Percentiles rank a stretch among this genome's conserved stretches.
Evolutionary conservation across 2,797 vertebrate species (phyloP).

Genomic region (Bradypodion pumilum): DNA sequence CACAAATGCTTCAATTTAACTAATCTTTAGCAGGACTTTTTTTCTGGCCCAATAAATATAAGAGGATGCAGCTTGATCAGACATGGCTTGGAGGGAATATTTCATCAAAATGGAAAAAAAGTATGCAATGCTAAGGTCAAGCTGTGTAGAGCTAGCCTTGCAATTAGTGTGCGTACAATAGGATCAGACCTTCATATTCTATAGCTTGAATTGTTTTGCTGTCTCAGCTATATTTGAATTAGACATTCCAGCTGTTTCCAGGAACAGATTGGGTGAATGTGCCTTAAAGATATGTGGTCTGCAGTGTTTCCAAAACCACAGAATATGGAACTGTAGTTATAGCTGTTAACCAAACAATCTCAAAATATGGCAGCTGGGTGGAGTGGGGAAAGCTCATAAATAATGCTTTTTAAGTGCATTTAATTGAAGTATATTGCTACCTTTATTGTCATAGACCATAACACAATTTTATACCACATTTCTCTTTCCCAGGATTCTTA

Average conservation of each 20-base stretch:
- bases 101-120: neutral
- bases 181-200: neutral
- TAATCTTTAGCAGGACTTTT: neutral
- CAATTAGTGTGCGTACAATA: neutral
- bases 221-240: neutral
- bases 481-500: slow-evolving; percentile 54
- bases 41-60: neutral
- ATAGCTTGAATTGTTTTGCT: neutral
- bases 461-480: slow-evolving; percentile 52
- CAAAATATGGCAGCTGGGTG: slow-evolving; percentile 7
- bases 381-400: neutral
- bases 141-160: neutral
- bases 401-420: slow-evolving; percentile 39
- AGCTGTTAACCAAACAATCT: slow-evolving; percentile 30
- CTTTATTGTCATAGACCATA: slow-evolving; percentile 43
- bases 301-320: slow-evolving; percentile 20
- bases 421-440: slow-evolving; percentile 37
- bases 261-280: slow-evolving; percentile 21
- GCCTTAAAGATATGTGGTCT: slow-evolving; percentile 12
- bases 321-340: neutral
- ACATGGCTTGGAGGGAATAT: neutral
- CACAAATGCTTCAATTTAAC: neutral
- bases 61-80: neutral
- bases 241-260: slow-evolving; percentile 30
- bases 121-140: neutral